Evolutionary conservation across 2,113 vertebrate species (phyloP).

Genomic region (Steatornis caripensis): DNA sequence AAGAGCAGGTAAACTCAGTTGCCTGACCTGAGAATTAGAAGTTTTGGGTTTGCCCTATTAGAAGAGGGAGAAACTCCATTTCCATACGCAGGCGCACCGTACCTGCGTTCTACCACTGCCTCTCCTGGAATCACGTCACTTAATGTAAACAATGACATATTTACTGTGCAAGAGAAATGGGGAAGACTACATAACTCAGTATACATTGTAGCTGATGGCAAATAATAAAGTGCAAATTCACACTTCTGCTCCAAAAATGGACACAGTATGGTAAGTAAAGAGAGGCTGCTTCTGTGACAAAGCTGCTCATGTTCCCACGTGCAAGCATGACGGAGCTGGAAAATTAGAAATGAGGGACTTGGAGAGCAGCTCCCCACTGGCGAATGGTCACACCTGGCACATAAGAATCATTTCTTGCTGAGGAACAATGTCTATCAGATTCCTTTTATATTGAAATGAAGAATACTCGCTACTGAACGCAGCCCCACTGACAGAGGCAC

Average conservation of each 20-base stretch:
- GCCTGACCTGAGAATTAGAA: background rate
- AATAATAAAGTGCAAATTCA: background rate
- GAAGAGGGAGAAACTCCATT: background rate
- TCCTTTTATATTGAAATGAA: background rate
- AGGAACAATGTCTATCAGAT: background rate
- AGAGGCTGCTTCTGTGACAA: background rate
- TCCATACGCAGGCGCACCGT: rapidly evolving
- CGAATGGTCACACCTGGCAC: background rate
- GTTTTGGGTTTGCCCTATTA: background rate
- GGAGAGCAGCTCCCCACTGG: background rate
- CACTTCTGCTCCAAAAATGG: background rate
- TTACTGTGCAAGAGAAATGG: background rate
- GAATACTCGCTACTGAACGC: background rate
- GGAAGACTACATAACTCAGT: background rate
- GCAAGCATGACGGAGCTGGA: background rate
- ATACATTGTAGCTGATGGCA: no score
- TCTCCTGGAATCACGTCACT: background rate
- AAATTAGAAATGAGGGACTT: background rate
- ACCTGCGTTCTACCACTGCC: background rate
- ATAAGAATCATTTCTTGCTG: background rate
- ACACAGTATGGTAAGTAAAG: background rate
- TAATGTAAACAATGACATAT: background rate
- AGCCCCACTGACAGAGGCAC: rapidly evolving
- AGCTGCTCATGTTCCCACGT: background rate
- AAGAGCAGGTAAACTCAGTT: background rate